Evolutionary conservation across 1,140 invertebrate genomes (phyloP), one percentile per base, ranked within the genome.

Genomic region (Pygmarrhopalites habei): DNA sequence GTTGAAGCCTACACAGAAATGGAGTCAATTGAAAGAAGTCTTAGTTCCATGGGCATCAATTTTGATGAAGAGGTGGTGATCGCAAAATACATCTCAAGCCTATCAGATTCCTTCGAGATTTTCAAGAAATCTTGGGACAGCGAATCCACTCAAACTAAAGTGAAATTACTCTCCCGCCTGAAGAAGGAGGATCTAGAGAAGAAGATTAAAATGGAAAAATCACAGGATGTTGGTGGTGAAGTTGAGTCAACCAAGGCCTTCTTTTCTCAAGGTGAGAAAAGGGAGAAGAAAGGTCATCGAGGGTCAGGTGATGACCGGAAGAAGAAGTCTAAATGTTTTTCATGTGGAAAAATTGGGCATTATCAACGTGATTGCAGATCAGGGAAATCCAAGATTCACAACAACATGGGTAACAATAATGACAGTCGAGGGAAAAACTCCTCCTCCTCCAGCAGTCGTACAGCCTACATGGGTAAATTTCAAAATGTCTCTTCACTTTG

Each of bases 51-150:
- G 58, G 21, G 21, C 7, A 35, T 60, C 0, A 1, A 5, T 7
- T 28, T 60, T 1, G 25, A 23, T n/a, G 58, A 51, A n/a, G 2
- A 1, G 0, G 39, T 41, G 21, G 17, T 41, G 4, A 32, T 49
- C 4, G 51, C 58, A 3, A 60, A 52, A 25, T 2, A 51, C 1
- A 41, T 60, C 1, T 51, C 44, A 1, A 1, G 17, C 29, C 12
- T 60, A 1, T 46, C 58, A 30, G 29, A 32, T 23, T 3, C 47
- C 25, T 29, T 43, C 21, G 1, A 44, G 1, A 35, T 35, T 2
- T 58, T 58, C 35, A 58, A 58, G 41, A 58, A 58, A 44, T 32
- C 57, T 1, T 58, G 57, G 57, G 25, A 58, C 21, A 44, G 39
- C 28, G 25, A 17, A 25, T 19, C 25, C 1, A 1, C 35, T 1